Base-by-base conservation (phyloP, 2,797 vertebrate species). In the Leucoraja ocellata region DNA sequence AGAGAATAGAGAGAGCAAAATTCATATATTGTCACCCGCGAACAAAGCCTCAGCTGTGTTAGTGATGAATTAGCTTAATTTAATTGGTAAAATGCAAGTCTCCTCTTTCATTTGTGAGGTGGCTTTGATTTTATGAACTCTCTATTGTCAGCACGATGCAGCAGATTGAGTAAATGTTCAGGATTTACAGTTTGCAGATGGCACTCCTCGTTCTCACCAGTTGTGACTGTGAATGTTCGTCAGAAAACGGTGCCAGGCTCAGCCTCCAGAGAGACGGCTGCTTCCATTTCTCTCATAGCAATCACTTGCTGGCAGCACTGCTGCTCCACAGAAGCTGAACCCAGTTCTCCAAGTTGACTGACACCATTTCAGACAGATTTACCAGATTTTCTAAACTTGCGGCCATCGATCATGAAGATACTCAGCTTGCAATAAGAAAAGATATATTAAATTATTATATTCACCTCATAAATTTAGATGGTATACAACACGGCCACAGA, bases 141-240 rank as follows among this genome's bases (percentile, higher is more conserved):
- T 71, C 90, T 74, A 92, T 74, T 97, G 96, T 97, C 96, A 96
- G 96, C 65, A 74, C 90, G 96, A 95, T 96, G 96, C 97, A 96
- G 97, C 96, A 97, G 96, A 96, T 96, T 97, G 97, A 97, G 96
- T 97, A 96, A 96, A 96, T 96, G 96, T 96, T 97, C 97, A 97
- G 96, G 96, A 97, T 96, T 97, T 96, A 96, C 97, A 97, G 96
- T 97, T 97, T 97, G 96, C 97, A 97, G 97, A 97, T 97, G 97
- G 97, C 96, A 96, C 95, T 96, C 96, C 96, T 96, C 95, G 95
- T 96, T 97, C 96, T 96, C 95, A 77, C 95, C 95, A 96, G 96
- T 97, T 96, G 95, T 95, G 96, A 96, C 95, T 96, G 96, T 95
- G 95, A 96, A 96, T 95, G 95, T 96, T 96, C 96, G 96, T 94